These are phyloP conservation scores for Caenorhabditis macrosperma DNA, from an alignment of 2,888 invertebrate genomes.

Conservation along the genomic window DNA sequence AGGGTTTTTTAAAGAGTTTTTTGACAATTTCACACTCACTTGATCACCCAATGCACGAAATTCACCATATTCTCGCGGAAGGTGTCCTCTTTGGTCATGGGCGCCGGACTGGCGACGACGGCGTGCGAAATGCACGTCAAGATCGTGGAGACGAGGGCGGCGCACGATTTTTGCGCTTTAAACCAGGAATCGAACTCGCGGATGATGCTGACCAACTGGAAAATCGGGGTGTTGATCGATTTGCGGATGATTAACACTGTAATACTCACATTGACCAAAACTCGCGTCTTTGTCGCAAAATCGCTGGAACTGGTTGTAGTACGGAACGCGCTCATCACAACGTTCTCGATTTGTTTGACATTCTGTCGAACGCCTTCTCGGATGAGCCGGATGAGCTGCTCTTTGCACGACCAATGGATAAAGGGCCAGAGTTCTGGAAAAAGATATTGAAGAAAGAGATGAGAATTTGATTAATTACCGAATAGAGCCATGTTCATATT, in stretches of 20 bases:
- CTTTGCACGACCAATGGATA: constrained; percentile 54
- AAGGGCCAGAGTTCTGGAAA: constrained; percentile 54
- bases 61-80: constrained; percentile 26
- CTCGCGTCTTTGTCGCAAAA: constrained; percentile 41
- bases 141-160: constrained; percentile 28
- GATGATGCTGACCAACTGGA: constrained; percentile 33
- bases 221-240: not conserved
- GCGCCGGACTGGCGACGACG: constrained; percentile 42
- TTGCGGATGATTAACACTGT: not conserved
- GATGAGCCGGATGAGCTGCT: constrained; percentile 65
- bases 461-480: constrained; percentile 26
- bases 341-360: constrained; percentile 70
- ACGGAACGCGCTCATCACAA: constrained; percentile 65
- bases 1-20: no score
- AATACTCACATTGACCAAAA: constrained; percentile 14
- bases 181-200: constrained; percentile 51
- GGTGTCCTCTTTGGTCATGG: constrained; percentile 37
- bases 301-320: constrained; percentile 52
- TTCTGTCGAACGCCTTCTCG: constrained; percentile 65
- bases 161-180: constrained; percentile 22
- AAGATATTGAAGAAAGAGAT: not conserved
- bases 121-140: constrained; percentile 20
- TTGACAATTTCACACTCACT: no score
- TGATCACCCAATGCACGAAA: constrained; percentile 29
- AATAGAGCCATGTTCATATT: constrained; percentile 63